Base-by-base conservation (phyloP, 2,797 vertebrate genomes). In the Octomys mimax region DNA sequence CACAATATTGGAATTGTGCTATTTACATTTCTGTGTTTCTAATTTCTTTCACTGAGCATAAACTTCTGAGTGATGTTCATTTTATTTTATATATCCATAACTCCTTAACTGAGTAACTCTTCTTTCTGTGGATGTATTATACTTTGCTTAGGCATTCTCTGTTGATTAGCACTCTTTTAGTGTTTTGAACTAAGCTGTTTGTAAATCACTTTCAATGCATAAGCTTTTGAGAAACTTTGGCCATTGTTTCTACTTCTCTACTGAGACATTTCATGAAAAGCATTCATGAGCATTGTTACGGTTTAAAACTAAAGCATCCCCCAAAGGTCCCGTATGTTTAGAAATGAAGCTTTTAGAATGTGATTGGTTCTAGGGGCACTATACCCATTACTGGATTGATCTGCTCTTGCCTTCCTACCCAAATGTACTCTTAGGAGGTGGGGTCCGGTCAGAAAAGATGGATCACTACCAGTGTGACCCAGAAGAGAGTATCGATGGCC, bases 1-100 rank as follows among this genome's bases (percentile, higher is more conserved):
- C 7, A 33, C 46, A 66, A 64, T n/a, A 10, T 5, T 33, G 82
- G 52, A 77, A 26, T 42, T 10, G 14, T 8, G 16, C 54, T 24
- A 19, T 26, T 9, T 14, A 19, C 42, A 11, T 78, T 54, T 22
- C 49, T 77, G 2, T 78, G 54, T 19, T 87, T 77, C 61, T 14
- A 3, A 31, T 54, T 33, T 39, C n/a, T 71, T 39, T 71, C 39
- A 71, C 36, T 39, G 3, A 71, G 36, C 70, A 39, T 22, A 33
- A 31, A 33, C 64, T 59, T 91, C 33, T 71, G 22, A 68, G 6
- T 61, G 28, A 24, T 19, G 19, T 28, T 49, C 21, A 4, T 1
- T 0, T 46, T 31, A 12, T 28, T 54, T 21, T 33, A 0, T 6
- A 0, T n/a, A 4, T 70, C 24, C 28, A 14, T 21, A 73, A 24